Conservation (phyloP, 2,113 vertebrate species). For the Atrichornis clamosus region DNA sequence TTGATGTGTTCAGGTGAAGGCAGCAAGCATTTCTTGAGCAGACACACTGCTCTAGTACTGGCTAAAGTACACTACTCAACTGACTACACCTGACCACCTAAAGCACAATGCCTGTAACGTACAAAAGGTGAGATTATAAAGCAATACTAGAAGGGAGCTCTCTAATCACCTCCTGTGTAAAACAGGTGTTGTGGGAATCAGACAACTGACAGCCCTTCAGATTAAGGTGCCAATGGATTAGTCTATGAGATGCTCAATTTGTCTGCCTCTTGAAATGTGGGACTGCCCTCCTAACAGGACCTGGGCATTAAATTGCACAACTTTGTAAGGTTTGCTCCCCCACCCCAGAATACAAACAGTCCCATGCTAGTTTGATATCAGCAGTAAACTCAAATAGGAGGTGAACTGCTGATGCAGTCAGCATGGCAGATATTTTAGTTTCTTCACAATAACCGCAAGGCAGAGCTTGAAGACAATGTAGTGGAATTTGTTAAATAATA, state of each 20-base stretch:
- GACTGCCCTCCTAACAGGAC: background rate
- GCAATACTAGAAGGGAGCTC: background rate
- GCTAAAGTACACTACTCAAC: background rate
- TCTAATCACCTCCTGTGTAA: background rate
- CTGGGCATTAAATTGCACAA: background rate
- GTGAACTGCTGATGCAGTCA: background rate
- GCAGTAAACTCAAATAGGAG: background rate
- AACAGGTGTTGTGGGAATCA: background rate
- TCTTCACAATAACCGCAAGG: slow-evolving; percentile 36
- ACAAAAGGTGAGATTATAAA: background rate
- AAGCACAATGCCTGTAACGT: background rate
- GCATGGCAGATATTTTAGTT: background rate
- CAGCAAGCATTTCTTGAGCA: background rate
- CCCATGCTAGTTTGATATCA: background rate
- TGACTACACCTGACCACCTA: background rate
- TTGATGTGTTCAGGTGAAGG: background rate
- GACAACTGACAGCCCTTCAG: background rate
- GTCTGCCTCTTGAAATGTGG: background rate
- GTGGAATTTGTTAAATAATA: slow-evolving; percentile 53
- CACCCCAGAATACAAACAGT: background rate
- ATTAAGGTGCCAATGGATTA: background rate
- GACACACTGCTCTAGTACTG: background rate
- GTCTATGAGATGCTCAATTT: background rate
- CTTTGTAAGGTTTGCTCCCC: background rate
- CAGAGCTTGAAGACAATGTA: slow-evolving; percentile 33